Conservation (phyloP, 1,140 invertebrate species). For the Bombus pascuorum region DNA sequence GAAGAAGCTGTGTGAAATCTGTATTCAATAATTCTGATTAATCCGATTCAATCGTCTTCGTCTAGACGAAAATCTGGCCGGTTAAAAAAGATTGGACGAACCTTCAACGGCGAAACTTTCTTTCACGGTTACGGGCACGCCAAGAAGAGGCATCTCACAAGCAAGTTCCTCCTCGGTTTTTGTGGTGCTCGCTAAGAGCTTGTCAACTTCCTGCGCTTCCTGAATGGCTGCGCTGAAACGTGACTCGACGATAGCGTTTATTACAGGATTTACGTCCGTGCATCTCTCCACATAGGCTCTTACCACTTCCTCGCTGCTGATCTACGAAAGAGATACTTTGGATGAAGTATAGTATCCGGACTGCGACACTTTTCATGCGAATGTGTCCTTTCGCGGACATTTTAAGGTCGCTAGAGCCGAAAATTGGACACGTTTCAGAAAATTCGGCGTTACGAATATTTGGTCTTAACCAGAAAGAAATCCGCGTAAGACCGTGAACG, state of each 20-base stretch:
- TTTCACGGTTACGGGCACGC: constrained; percentile 88
- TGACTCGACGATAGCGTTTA: constrained; percentile 88
- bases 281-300: constrained; percentile 86
- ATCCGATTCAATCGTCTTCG: not conserved
- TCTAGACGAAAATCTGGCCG: not conserved
- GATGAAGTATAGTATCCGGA: no score
- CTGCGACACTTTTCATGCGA: no score
- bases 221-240: constrained; percentile 85
- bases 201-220: constrained; percentile 84
- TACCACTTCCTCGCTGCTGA: constrained; percentile 85
- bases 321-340: constrained; percentile 69
- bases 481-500: no score
- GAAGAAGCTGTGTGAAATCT: rapidly evolving
- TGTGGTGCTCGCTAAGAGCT: constrained; percentile 75
- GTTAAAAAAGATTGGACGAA: constrained; percentile 37
- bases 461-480: no score
- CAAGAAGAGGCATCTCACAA: constrained; percentile 84
- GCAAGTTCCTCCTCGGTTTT: constrained; percentile 81
- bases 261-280: constrained; percentile 85
- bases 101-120: constrained; percentile 87
- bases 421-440: no score
- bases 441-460: no score
- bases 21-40: not conserved
- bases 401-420: no score
- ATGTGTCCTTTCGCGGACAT: no score